These are phyloP conservation scores for Lochmaea capreae DNA, from an alignment of 2,888 invertebrate genomes.

Conservation along the genomic window DNA sequence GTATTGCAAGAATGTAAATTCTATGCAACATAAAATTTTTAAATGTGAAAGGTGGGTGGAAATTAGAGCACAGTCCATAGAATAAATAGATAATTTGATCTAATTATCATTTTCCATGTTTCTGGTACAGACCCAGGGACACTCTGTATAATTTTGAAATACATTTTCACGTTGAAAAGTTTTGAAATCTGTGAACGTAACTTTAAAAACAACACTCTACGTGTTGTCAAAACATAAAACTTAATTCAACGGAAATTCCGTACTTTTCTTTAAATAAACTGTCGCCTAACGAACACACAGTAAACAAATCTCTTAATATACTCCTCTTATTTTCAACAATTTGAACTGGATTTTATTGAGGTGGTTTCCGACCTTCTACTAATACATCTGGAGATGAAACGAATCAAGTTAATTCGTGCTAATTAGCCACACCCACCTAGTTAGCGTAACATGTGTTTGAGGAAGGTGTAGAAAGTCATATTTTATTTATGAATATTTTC, in stretches of 20 bases:
- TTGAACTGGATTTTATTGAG: neutral
- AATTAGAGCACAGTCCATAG: too few species aligned
- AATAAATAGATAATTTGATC: too few species aligned
- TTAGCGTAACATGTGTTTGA: neutral
- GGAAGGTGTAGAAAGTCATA: neutral
- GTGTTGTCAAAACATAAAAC: conserved; percentile 6
- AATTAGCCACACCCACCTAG: neutral
- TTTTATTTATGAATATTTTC: neutral
- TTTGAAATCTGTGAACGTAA: neutral
- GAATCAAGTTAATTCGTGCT: neutral
- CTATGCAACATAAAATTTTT: too few species aligned
- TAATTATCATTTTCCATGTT: too few species aligned
- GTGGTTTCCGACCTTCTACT: neutral
- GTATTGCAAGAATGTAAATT: too few species aligned
- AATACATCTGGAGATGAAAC: conserved; percentile 1
- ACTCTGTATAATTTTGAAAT: neutral
- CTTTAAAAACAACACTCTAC: neutral
- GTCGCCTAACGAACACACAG: conserved; percentile 3
- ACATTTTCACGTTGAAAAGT: neutral
- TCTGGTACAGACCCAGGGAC: too few species aligned
- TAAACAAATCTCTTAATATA: neutral
- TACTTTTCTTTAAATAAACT: conserved; percentile 1
- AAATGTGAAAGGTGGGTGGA: too few species aligned
- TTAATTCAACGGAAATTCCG: neutral
- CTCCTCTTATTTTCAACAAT: neutral